Percentiles rank a stretch among this genome's conserved stretches.
Conservation (phyloP, 92 coral and sea anemone species). For the Zoanthus solanderi region DNA sequence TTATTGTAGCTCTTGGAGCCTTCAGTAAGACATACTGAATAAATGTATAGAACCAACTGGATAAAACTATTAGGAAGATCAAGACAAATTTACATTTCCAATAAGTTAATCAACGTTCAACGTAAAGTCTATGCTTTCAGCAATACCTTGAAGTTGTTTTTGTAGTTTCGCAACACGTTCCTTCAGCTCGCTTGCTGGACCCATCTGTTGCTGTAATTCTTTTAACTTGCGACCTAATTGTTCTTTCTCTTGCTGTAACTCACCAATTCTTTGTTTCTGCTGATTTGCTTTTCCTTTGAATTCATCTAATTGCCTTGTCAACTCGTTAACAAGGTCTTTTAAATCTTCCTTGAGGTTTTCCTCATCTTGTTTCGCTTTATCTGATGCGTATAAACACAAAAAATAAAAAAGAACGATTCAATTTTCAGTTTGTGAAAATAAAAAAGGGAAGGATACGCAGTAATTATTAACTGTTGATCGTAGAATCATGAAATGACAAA, state of each 20-base stretch:
- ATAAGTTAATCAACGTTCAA: too few species aligned
- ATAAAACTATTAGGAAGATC: background rate
- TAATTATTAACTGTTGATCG: background rate
- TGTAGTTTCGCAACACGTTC: constrained; percentile 74
- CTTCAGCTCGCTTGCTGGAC: constrained; percentile 61
- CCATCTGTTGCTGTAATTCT: constrained; percentile 72
- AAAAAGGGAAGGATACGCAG: background rate
- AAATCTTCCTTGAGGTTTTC: constrained; percentile 82
- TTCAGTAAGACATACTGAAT: too few species aligned
- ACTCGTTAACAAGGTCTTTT: constrained; percentile 84
- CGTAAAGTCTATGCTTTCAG: background rate
- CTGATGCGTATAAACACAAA: constrained; percentile 18
- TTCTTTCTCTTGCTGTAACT: constrained; percentile 80
- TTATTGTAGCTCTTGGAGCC: too few species aligned
- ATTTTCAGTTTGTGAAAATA: background rate
- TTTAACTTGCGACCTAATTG: constrained; percentile 71
- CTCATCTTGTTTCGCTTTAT: constrained; percentile 64
- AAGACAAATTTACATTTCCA: too few species aligned
- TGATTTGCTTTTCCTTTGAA: constrained; percentile 77
- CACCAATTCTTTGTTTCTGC: constrained; percentile 74
- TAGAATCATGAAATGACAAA: background rate
- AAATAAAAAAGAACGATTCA: background rate
- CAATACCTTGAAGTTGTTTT: constrained; percentile 84
- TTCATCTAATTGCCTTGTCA: constrained; percentile 73
- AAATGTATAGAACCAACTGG: background rate